Conservation (phyloP, 2,888 invertebrate genomes). For the Oligia fasciuncula region DNA sequence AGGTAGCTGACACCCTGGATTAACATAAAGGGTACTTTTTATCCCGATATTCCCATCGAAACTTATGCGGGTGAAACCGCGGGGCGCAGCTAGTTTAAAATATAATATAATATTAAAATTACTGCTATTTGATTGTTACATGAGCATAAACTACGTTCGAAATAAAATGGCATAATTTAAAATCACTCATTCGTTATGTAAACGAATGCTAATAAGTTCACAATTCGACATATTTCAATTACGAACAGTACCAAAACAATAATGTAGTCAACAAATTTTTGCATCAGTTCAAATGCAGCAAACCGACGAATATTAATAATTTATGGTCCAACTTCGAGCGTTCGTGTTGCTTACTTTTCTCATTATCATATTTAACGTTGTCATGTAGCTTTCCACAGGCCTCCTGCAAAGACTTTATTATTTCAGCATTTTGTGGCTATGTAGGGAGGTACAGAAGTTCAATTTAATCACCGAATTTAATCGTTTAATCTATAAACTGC, state of each 20-base stretch:
- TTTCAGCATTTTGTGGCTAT: constrained; percentile 68
- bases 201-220: constrained; percentile 26
- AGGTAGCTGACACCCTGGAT: too few species aligned
- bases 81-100: too few species aligned
- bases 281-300: constrained; percentile 53
- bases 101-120: not conserved
- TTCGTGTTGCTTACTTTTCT: constrained; percentile 78
- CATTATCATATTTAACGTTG: constrained; percentile 82
- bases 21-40: too few species aligned
- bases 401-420: constrained; percentile 74
- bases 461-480: not conserved
- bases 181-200: constrained; percentile 15
- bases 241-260: constrained; percentile 38
- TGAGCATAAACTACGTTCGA: not conserved
- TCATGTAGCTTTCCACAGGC: constrained; percentile 71
- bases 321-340: constrained; percentile 77
- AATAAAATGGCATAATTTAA: constrained; percentile 24
- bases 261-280: constrained; percentile 47
- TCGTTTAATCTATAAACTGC: too few species aligned
- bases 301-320: constrained; percentile 75
- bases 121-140: not conserved
- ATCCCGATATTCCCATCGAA: too few species aligned
- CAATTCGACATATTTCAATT: constrained; percentile 42
- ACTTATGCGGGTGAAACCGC: too few species aligned
- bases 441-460: constrained; percentile 30